Base-by-base conservation (phyloP, 1,140 invertebrate genomes). In the Campoletis sonorensis region DNA sequence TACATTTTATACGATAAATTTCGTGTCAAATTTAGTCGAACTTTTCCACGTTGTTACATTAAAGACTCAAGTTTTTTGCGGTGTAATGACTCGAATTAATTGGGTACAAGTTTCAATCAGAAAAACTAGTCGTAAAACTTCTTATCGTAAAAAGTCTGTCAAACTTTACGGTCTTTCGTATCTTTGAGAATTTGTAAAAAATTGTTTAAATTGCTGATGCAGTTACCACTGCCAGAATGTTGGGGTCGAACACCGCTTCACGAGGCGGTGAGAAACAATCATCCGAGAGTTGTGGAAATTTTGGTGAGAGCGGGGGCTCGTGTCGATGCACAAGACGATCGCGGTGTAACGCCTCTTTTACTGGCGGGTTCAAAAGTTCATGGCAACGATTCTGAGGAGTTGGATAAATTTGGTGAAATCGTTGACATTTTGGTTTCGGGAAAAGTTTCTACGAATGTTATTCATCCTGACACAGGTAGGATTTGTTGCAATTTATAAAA, bases 241-340 rank as follows among this genome's bases (percentile, higher is more conserved):
- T 87, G 84, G 84, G 88, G 85, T 5, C 82, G 87, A 71, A 88
- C 88, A 11, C 81, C 89, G 0, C 61, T 90, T 45, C 88, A 90
- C 13, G 79, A 88, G 40, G 88, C 88, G 10, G 87, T 84, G 18
- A 87, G 85, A 84, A 79, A 83, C 70, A 84, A 86, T 82, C 79
- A 87, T 26, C 71, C 81, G 0, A 81, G 84, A 11, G 82, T 88
- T 1, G 88, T 88, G 1, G 40, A 40, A 18, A 21, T 84, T 18
- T 75, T 89, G 30, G 72, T 89, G 33, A 77, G 21, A 18, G 72
- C 83, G 37, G 83, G 85, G 54, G 88, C 88, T 7, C 64, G 77
- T 71, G 81, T 84, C 5, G 82, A 89, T 79, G 80, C 81, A 2
- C 67, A 81, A 75, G 88, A 89, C 78, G 80, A 86, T 30, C 79